A percentile compares a stretch with the other conserved stretches of the same genome.
phyloP scores from a whole-genome alignment of 1,140 invertebrate species.

The Pogonus chalceus region DNA sequence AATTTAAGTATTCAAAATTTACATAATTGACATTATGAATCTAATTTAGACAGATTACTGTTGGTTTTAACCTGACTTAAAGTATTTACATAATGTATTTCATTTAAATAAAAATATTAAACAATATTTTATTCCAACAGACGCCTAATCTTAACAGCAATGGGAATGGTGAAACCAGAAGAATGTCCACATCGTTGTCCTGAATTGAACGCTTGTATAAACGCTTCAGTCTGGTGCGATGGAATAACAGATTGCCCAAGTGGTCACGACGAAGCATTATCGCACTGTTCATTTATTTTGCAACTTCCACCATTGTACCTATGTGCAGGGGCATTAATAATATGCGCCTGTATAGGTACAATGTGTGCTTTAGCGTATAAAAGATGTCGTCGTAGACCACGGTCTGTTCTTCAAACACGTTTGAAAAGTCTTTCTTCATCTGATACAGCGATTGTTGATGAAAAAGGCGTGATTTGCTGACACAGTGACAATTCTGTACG shows the following conservation, averaged over 20 bases:
- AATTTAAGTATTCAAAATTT: too few species aligned
- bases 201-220: conserved; percentile 79
- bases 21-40: too few species aligned
- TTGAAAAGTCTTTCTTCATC: conserved; percentile 63
- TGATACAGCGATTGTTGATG: conserved; percentile 67
- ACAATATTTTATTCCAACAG: conserved; percentile 16
- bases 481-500: conserved; percentile 85
- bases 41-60: too few species aligned
- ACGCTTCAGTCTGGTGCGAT: conserved; percentile 80
- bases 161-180: conserved; percentile 43
- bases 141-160: conserved; percentile 28
- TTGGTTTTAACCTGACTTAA: too few species aligned
- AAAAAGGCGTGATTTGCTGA: conserved; percentile 86
- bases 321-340: conserved; percentile 39
- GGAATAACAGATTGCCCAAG: conserved; percentile 75
- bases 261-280: conserved; percentile 73
- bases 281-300: conserved; percentile 65
- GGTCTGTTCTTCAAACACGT: conserved; percentile 61
- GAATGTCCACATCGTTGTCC: conserved; percentile 73
- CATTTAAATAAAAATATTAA: conserved; percentile 9
- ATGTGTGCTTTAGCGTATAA: conserved; percentile 35
- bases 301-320: conserved; percentile 63
- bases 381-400: conserved; percentile 48
- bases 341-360: conserved; percentile 22
- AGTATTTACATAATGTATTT: too few species aligned